Evolutionary conservation across 2,113 vertebrate species (phyloP), one percentile per base, ranked within the genome.

Genomic region (Pelecanoides urinatrix): DNA sequence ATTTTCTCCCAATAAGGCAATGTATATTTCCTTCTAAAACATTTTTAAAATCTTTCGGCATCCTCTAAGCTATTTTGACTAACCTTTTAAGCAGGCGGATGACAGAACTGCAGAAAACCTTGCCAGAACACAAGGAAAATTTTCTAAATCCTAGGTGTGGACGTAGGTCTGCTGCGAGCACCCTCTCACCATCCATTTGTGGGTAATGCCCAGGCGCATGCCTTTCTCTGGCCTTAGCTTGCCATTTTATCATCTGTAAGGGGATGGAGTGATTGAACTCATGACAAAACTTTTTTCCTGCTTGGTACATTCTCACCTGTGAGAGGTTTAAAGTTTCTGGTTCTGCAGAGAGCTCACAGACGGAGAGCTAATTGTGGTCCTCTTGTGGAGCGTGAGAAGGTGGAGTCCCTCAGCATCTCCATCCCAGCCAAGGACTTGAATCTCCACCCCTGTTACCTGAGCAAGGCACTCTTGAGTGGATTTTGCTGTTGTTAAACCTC

Each of bases 191-290:
- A 42, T 32, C 9, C 0, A 0, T 34, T 86, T 38, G 52, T 44
- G 40, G 32, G 18, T 0, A 0, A 44, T 75, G 49, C 14, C 58
- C 71, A 56, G 14, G 10, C 0, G 2, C 34, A 44, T 0, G 0
- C 8, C 49, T 14, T 66, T 52, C 47, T 76, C 49, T 52, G 40
- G 38, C 30, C 53, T 53, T 52, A n/a, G 36, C 30, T 65, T 73
- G 20, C 9, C 72, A 2, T 50, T 93, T 82, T 49, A 17, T 79
- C 10, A 52, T 38, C 78, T 80, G 4, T 56, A 53, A 76, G 27
- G 22, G 34, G 11, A 67, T 23, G 1, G 34, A 86, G 11, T 45
- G 45, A 62, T 52, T 20, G 45, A 80, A 76, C 36, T 62, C 15
- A 30, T 11, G 45, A 59, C 14, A 83, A 86, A 88, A 40, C 1